These are phyloP conservation scores for Tympanoctomys barrerae DNA, from an alignment of 2,797 vertebrate genomes.

Conservation along the genomic window DNA sequence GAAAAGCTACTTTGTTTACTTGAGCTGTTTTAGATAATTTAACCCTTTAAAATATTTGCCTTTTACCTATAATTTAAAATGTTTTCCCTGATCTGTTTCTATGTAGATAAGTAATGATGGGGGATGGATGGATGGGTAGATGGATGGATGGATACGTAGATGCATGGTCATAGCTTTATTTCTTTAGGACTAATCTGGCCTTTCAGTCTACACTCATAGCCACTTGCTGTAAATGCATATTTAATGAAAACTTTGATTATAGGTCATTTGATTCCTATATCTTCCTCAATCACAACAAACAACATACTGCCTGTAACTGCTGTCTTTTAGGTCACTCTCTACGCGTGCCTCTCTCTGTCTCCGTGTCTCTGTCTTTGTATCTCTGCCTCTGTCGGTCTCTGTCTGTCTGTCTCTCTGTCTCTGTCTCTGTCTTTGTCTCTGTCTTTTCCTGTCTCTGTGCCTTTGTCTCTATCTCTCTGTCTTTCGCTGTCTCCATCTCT, in stretches of 20 bases:
- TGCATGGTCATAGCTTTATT: neutral
- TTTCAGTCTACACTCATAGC: neutral
- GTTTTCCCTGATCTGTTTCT: neutral
- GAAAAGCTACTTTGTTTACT: neutral
- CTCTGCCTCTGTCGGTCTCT: neutral
- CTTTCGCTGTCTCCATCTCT: no score
- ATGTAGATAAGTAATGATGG: neutral
- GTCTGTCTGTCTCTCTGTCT: no score
- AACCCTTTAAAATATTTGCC: neutral
- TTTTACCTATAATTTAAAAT: neutral
- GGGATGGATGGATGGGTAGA: neutral
- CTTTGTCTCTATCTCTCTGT: no score
- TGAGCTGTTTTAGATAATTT: neutral
- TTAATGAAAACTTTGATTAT: neutral
- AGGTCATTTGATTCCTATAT: neutral
- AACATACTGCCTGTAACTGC: neutral
- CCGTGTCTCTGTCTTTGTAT: no score
- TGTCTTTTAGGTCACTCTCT: neutral
- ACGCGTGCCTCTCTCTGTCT: no score
- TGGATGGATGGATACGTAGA: neutral
- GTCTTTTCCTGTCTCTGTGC: no score
- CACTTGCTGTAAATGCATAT: neutral
- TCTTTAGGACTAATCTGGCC: neutral
- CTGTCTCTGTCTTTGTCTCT: no score
- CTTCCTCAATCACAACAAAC: neutral